phyloP scores from a whole-genome alignment of 2,888 invertebrate species.

The Antheraea yamamai region DNA sequence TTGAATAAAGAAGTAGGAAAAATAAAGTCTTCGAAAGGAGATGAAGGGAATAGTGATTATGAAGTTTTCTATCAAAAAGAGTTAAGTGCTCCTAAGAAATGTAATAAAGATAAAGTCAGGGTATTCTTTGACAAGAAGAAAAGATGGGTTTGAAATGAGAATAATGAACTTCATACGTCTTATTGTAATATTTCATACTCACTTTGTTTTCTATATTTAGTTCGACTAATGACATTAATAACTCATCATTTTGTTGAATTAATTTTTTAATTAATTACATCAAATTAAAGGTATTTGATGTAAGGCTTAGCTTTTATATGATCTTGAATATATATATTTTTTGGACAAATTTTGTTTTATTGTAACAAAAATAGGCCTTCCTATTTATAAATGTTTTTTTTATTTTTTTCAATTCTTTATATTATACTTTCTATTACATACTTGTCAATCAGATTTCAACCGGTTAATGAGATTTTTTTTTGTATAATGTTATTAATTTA shows the following conservation, averaged over 20 bases:
- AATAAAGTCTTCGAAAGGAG: conserved; percentile 29
- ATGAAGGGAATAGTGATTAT: conserved; percentile 49
- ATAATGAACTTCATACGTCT: neutral
- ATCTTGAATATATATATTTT: neutral
- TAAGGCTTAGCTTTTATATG: too few species aligned
- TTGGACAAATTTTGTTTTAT: neutral
- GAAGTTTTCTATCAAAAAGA: conserved; percentile 62
- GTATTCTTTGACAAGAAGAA: conserved; percentile 60
- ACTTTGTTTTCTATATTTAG: neutral
- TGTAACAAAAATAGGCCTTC: neutral
- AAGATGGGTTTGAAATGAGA: conserved; percentile 47
- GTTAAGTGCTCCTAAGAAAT: conserved; percentile 49
- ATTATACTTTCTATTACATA: neutral
- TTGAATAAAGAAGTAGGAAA: conserved; percentile 29
- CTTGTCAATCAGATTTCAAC: neutral
- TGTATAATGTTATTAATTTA: neutral
- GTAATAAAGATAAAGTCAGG: conserved; percentile 58
- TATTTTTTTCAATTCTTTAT: neutral
- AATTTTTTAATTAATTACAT: too few species aligned
- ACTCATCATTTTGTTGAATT: neutral
- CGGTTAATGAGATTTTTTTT: too few species aligned
- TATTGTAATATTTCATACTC: neutral
- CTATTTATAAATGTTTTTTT: neutral
- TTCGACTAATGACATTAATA: neutral
- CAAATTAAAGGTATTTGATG: too few species aligned